phyloP scores from a whole-genome alignment of 2,888 invertebrate species.

The Leptothorax acervorum region DNA sequence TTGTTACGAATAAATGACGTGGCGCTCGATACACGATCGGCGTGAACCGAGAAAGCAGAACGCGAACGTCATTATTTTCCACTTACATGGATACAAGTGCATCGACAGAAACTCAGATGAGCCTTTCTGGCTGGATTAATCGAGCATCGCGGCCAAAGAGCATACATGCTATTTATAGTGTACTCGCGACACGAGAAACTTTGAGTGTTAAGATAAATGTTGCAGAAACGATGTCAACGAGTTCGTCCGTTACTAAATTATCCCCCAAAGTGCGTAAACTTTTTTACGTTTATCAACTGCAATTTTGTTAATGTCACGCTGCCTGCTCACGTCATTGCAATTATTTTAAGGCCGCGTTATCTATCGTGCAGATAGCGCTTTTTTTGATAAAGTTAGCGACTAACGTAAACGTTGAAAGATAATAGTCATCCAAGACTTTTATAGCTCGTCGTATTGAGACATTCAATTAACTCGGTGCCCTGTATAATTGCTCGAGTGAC shows the following conservation, averaged over 20 bases:
- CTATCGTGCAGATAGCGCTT: background rate
- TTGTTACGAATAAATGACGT: background rate
- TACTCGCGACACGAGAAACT: background rate
- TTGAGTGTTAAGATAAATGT: conserved; percentile 33
- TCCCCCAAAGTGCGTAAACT: background rate
- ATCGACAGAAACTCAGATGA: conserved; percentile 6
- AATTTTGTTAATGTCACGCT: background rate
- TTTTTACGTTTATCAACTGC: background rate
- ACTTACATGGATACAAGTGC: conserved; percentile 32
- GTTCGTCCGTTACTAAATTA: conserved; percentile 1
- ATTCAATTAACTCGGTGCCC: conserved; percentile 6
- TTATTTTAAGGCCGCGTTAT: background rate
- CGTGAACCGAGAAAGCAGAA: background rate
- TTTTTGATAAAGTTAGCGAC: background rate
- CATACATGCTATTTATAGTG: conserved; percentile 21
- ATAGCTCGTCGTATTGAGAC: background rate
- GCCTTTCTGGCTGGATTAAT: conserved; percentile 30
- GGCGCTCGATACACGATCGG: background rate
- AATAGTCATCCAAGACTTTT: background rate
- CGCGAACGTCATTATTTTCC: conserved; percentile 11
- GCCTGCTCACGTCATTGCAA: background rate
- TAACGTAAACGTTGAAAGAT: background rate
- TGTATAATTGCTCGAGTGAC: conserved; percentile 35
- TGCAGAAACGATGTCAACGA: conserved; percentile 17
- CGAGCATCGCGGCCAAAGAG: background rate